Percentiles rank a stretch among this genome's conserved stretches.
Evolutionary conservation across 2,797 vertebrate species (phyloP).

Genomic region (Falco rusticolus): DNA sequence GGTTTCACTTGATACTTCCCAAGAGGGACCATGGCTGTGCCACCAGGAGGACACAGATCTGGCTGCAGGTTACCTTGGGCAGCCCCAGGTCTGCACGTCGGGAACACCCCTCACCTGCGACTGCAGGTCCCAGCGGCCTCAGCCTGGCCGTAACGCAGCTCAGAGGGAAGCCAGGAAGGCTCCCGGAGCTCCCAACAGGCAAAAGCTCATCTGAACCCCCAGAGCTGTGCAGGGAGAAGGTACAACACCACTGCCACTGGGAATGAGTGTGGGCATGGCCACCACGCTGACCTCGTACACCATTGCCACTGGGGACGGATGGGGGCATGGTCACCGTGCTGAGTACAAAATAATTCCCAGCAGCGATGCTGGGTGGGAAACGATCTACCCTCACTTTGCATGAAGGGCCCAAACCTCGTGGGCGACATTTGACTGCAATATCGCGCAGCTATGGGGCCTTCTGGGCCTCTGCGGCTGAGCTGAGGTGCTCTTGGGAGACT

Average conservation of each 20-base stretch:
- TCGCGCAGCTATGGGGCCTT: background rate
- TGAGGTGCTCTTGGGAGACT: background rate
- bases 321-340: background rate
- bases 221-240: background rate
- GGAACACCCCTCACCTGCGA: background rate
- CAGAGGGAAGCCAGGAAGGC: background rate
- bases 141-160: background rate
- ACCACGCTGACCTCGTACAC: accelerated
- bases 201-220: background rate
- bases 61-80: background rate
- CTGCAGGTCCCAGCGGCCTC: background rate
- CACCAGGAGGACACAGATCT: background rate
- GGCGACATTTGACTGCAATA: background rate
- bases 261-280: background rate
- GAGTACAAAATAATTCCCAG: background rate
- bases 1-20: background rate
- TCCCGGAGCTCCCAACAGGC: background rate
- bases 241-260: accelerated
- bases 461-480: background rate
- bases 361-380: background rate
- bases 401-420: background rate
- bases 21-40: too few species aligned
- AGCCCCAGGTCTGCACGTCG: background rate
- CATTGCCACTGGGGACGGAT: too few species aligned
- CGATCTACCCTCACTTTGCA: background rate